phyloP scores from a whole-genome alignment of 2,888 invertebrate genomes.

The Drosophila helvetica region DNA sequence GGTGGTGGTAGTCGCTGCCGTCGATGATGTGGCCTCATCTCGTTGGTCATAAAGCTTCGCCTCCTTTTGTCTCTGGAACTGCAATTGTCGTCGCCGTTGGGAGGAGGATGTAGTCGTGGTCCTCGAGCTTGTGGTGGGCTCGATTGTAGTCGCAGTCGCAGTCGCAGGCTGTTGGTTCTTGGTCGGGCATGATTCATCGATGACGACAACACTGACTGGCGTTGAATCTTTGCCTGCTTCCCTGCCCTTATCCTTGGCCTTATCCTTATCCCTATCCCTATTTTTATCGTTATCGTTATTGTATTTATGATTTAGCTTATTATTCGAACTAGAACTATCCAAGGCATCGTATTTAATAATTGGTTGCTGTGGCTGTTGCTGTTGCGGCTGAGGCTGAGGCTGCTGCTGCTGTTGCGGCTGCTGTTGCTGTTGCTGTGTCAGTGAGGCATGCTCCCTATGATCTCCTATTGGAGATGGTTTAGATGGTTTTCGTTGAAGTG shows the following conservation, averaged over 20 bases:
- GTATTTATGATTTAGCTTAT: slow-evolving; percentile 71
- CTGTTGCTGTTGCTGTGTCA: slow-evolving; percentile 42
- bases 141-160: slow-evolving; percentile 16
- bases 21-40: slow-evolving; percentile 41
- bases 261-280: slow-evolving; percentile 53
- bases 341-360: slow-evolving; percentile 67
- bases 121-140: slow-evolving; percentile 42
- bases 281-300: slow-evolving; percentile 57
- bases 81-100: slow-evolving; percentile 66
- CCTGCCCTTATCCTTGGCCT: slow-evolving; percentile 33
- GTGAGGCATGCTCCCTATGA: slow-evolving; percentile 50
- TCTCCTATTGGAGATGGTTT: slow-evolving; percentile 46
- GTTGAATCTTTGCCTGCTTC: slow-evolving; percentile 54
- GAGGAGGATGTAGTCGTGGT: slow-evolving; percentile 54
- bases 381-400: slow-evolving; percentile 24
- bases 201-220: slow-evolving; percentile 41
- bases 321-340: slow-evolving; percentile 68
- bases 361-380: slow-evolving; percentile 52
- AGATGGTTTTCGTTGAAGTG: slow-evolving; percentile 33
- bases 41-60: slow-evolving; percentile 67
- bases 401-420: slow-evolving; percentile 48
- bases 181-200: slow-evolving; percentile 67
- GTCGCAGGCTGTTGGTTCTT: slow-evolving; percentile 32
- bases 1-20: slow-evolving; percentile 6
- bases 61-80: slow-evolving; percentile 68